Evolutionary conservation across 1,140 invertebrate species (phyloP).

Genomic region (Trissolcus basalis): DNA sequence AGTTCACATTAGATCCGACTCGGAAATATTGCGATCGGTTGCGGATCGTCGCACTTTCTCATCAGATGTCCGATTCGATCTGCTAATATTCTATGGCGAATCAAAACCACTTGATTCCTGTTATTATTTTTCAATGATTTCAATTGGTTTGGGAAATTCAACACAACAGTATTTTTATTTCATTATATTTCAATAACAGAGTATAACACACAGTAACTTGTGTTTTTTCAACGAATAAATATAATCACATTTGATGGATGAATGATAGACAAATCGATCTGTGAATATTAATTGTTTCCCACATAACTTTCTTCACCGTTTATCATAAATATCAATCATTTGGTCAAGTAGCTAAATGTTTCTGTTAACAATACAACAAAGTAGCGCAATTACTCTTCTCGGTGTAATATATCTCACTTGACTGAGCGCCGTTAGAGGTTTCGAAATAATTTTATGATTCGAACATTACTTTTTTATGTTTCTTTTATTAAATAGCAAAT

Average conservation of each 20-base stretch:
- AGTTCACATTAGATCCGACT: slow-evolving; percentile 2
- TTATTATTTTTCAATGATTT: no score
- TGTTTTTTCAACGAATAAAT: no score
- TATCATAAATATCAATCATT: slow-evolving; percentile 23
- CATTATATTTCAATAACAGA: no score
- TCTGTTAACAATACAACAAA: slow-evolving; percentile 17
- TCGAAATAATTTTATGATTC: slow-evolving; percentile 14
- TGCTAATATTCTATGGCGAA: no score
- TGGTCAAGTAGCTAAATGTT: neutral
- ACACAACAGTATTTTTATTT: no score
- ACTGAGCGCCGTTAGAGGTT: neutral
- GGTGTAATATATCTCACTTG: slow-evolving; percentile 20
- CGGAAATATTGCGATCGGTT: slow-evolving; percentile 8
- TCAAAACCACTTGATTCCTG: no score
- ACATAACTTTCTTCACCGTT: slow-evolving; percentile 12
- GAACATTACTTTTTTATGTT: neutral
- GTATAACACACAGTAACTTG: no score
- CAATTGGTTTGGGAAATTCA: no score
- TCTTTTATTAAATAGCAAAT: neutral
- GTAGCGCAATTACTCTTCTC: slow-evolving; percentile 12
- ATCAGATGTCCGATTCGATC: no score
- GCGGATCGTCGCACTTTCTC: slow-evolving; percentile 10
- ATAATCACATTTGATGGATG: no score
- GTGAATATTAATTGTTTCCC: slow-evolving; percentile 9
- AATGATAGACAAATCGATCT: no score